phyloP scores from a whole-genome alignment of 2,797 vertebrate genomes.

The Enteromius treurensis region DNA sequence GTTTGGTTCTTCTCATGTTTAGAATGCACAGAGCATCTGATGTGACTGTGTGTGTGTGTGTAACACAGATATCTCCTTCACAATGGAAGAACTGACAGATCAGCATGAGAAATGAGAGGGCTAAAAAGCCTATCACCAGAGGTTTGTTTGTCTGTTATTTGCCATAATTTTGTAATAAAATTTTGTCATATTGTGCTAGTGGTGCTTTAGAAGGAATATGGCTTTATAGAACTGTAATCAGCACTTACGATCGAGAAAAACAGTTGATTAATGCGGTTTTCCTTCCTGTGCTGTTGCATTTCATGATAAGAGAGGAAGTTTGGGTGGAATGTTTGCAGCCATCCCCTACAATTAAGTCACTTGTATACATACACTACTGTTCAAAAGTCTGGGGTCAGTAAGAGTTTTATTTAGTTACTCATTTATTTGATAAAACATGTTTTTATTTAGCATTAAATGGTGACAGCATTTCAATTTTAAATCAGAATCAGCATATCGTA shows the following conservation, averaged over 20 bases:
- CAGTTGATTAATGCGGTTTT: not conserved
- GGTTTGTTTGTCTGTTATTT: slow-evolving; percentile 2
- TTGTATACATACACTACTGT: not conserved
- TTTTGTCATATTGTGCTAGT: not conserved
- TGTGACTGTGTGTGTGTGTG: slow-evolving; percentile 8
- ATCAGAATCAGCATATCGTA: not conserved
- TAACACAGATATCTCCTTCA: slow-evolving; percentile 23
- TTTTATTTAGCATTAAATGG: not conserved
- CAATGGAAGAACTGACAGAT: not conserved
- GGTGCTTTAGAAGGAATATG: not conserved
- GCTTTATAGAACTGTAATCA: not conserved
- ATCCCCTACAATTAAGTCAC: not conserved
- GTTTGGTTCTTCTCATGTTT: not conserved
- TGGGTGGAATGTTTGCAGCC: not conserved
- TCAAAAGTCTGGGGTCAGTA: not conserved
- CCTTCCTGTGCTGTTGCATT: not conserved
- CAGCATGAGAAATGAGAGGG: slow-evolving; percentile 1
- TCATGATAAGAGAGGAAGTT: not conserved
- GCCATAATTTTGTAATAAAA: not conserved
- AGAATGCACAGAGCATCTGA: slow-evolving; percentile 16
- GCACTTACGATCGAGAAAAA: not conserved
- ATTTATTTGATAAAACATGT: not conserved
- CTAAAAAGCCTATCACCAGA: not conserved
- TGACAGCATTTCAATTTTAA: not conserved
- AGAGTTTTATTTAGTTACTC: too few species aligned